Evolutionary conservation across 1,140 invertebrate species (phyloP).

Genomic region (Drosophila simulans): DNA sequence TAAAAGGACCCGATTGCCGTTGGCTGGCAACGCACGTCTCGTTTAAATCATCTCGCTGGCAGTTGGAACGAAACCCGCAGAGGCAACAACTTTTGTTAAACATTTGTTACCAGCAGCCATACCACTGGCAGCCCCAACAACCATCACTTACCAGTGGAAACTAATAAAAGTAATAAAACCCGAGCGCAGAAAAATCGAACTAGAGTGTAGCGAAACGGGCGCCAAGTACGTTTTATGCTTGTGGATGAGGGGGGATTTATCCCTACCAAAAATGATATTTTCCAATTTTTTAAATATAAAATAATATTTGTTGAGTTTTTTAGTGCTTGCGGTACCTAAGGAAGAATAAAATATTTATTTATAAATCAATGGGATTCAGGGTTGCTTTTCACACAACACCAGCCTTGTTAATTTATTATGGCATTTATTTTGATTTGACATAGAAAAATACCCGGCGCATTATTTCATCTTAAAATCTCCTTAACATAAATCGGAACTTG

Average conservation of each 20-base stretch:
- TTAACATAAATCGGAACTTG: constrained; percentile 37
- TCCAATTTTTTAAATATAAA: not conserved
- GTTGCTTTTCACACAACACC: not conserved
- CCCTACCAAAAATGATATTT: no score
- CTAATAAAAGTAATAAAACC: constrained; percentile 70
- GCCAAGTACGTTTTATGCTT: not conserved
- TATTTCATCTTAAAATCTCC: constrained; percentile 23
- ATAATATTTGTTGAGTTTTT: no score
- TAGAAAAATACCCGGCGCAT: not conserved
- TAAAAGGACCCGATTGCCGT: constrained; percentile 22
- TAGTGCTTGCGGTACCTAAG: no score
- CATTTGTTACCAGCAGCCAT: constrained; percentile 59
- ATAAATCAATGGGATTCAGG: not conserved
- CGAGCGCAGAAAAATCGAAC: constrained; percentile 37
- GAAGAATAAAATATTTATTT: not conserved
- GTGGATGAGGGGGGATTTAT: no score
- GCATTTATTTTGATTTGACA: constrained; percentile 4
- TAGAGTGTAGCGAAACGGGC: constrained; percentile 25
- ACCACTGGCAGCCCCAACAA: constrained; percentile 38
- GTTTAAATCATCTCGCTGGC: constrained; percentile 76
- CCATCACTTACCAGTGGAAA: constrained; percentile 58
- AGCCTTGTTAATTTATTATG: not conserved
- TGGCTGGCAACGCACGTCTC: constrained; percentile 62
- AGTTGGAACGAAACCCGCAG: constrained; percentile 73
- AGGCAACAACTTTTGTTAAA: constrained; percentile 73